These are phyloP conservation scores for Vanessa tameamea DNA, from an alignment of 1,140 invertebrate genomes.

Conservation along the genomic window DNA sequence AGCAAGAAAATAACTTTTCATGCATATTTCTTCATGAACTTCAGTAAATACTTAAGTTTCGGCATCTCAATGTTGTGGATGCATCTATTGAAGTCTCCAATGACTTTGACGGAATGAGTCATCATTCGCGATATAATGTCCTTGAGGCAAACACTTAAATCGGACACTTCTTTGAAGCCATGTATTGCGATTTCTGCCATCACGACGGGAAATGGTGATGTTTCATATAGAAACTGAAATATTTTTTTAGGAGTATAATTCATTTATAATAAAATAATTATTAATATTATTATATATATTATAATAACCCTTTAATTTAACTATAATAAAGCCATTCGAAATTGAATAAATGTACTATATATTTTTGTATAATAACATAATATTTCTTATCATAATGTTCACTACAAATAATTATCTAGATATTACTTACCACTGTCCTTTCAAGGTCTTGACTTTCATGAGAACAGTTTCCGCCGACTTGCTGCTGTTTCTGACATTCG, in stretches of 20 bases:
- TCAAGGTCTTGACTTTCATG: constrained; percentile 76
- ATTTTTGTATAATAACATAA: too few relatives aligned
- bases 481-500: constrained; percentile 76
- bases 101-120: constrained; percentile 76
- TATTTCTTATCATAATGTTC: too few relatives aligned
- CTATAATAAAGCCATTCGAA: too few relatives aligned
- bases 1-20: background rate
- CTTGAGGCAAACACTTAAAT: constrained; percentile 72
- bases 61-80: constrained; percentile 78
- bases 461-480: constrained; percentile 76
- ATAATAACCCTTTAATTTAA: too few relatives aligned
- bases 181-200: constrained; percentile 76
- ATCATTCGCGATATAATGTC: constrained; percentile 77
- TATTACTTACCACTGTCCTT: constrained; percentile 67
- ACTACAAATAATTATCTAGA: background rate
- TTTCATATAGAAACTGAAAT: constrained; percentile 75
- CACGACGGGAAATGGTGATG: constrained; percentile 75
- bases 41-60: constrained; percentile 72
- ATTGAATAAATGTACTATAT: too few relatives aligned
- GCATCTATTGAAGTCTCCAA: constrained; percentile 74
- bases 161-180: constrained; percentile 75
- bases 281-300: too few relatives aligned
- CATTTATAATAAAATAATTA: too few relatives aligned
- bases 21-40: constrained; percentile 77
- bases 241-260: constrained; percentile 7